Percentiles rank a stretch among this genome's conserved stretches.
Conservation (phyloP, 2,797 vertebrate genomes). For the Scarus forsteni region DNA sequence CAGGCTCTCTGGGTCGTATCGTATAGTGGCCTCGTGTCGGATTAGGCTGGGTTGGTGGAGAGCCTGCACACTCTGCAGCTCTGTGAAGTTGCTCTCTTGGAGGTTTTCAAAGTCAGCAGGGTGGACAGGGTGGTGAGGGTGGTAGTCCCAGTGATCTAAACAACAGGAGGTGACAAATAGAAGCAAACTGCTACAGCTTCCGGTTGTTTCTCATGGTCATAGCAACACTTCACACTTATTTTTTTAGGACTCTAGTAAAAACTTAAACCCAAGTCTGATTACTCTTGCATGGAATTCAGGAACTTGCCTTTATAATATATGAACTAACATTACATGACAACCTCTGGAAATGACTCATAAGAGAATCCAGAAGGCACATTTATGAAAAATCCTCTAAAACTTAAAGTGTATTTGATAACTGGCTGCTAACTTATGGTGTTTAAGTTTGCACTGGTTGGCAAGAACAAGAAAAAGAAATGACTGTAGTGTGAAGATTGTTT, state of each 20-base stretch:
- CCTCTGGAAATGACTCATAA: background rate
- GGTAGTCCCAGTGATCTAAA: conserved; percentile 96
- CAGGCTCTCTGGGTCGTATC: conserved; percentile 92
- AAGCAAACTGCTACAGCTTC: conserved; percentile 17
- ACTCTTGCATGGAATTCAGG: background rate
- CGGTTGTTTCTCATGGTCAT: background rate
- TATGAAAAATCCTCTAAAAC: background rate
- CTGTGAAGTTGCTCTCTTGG: conserved; percentile 93
- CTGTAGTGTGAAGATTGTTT: conserved; percentile 67
- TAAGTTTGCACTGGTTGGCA: conserved; percentile 23
- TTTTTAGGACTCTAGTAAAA: background rate
- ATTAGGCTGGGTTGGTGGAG: conserved; percentile 91
- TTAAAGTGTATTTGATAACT: background rate
- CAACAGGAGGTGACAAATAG: conserved; percentile 35
- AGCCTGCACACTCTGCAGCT: conserved; percentile 95
- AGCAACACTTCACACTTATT: background rate
- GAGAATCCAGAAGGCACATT: background rate
- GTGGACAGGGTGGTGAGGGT: conserved; percentile 88
- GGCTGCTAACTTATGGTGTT: conserved; percentile 32
- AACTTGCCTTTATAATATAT: background rate
- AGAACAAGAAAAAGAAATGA: conserved; percentile 35
- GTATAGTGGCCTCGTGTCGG: conserved; percentile 87
- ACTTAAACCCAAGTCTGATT: background rate
- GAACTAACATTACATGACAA: background rate
- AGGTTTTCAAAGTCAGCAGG: conserved; percentile 93